A percentile compares a stretch with the other conserved stretches of the same genome.
Evolutionary conservation across 2,113 vertebrate species (phyloP).

Genomic region (Myrmecobius fasciatus): DNA sequence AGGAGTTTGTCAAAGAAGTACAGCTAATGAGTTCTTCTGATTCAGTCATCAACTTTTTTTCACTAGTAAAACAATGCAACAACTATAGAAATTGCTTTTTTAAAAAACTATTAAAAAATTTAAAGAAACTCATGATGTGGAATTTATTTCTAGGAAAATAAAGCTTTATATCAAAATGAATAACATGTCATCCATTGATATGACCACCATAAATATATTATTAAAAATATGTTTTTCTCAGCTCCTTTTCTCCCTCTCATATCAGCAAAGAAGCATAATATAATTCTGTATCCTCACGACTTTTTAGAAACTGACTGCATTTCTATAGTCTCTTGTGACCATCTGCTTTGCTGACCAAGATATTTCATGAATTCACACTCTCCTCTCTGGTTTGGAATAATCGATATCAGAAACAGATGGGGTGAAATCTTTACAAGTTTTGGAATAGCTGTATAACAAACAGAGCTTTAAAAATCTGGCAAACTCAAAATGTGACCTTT

Average conservation of each 20-base stretch:
- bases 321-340: slow-evolving; percentile 66
- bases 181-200: slow-evolving; percentile 16
- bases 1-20: background rate
- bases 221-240: slow-evolving; percentile 51
- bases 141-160: slow-evolving; percentile 30
- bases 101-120: slow-evolving; percentile 25
- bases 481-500: slow-evolving; percentile 59
- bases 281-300: slow-evolving; percentile 62
- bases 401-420: slow-evolving; percentile 76
- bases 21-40: background rate
- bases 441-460: slow-evolving; percentile 66
- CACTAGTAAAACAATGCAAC: background rate
- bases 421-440: slow-evolving; percentile 73
- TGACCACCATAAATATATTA: background rate
- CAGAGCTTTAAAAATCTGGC: slow-evolving; percentile 61
- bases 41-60: background rate
- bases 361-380: slow-evolving; percentile 76
- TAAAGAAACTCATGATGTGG: slow-evolving; percentile 18
- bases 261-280: slow-evolving; percentile 48
- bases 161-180: background rate
- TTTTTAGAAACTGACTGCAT: slow-evolving; percentile 63
- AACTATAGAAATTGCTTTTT: slow-evolving; percentile 13
- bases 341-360: slow-evolving; percentile 77
- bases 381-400: slow-evolving; percentile 74
- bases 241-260: slow-evolving; percentile 54